Evolutionary conservation across 2,888 invertebrate species (phyloP).

Genomic region (Exocentrus adspersus): DNA sequence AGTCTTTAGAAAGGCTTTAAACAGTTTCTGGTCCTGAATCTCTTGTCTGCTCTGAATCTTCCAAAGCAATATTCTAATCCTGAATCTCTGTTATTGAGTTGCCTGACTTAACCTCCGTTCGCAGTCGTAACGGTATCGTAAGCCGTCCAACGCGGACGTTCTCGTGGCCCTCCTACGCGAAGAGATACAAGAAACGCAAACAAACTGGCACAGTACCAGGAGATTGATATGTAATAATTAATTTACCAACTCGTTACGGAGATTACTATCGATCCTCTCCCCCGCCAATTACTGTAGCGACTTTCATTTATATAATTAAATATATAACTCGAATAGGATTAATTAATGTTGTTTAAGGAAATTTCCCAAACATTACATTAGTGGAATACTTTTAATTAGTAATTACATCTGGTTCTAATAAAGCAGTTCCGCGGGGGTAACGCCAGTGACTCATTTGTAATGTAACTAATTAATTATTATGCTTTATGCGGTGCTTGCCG

Average conservation of each 20-base stretch:
- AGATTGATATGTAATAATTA: conserved; percentile 34
- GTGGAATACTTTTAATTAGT: conserved; percentile 29
- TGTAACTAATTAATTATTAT: conserved; percentile 28
- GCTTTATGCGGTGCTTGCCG: conserved; percentile 19
- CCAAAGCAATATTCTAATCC: too few species aligned
- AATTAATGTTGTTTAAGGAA: conserved; percentile 24
- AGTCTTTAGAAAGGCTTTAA: too few species aligned
- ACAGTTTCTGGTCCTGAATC: too few species aligned
- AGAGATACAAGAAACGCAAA: conserved; percentile 25
- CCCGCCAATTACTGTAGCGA: conserved; percentile 15
- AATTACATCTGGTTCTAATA: conserved; percentile 27
- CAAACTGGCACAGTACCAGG: conserved; percentile 16
- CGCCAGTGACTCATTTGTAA: conserved; percentile 25
- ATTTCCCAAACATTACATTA: conserved; percentile 22
- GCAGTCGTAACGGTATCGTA: conserved; percentile 30
- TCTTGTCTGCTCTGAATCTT: too few species aligned
- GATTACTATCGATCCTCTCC: conserved; percentile 29
- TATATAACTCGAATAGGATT: conserved; percentile 24
- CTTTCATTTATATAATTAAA: conserved; percentile 27
- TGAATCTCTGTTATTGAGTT: too few species aligned
- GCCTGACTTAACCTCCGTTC: too few species aligned
- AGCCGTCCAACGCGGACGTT: conserved; percentile 25
- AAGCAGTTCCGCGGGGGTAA: conserved; percentile 23
- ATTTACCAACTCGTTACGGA: conserved; percentile 31
- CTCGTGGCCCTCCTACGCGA: conserved; percentile 31